Percentiles rank a stretch among this genome's conserved stretches.
Conservation (phyloP, 64 coral and sea anemone species). For the Catalaphyllia jardinei region DNA sequence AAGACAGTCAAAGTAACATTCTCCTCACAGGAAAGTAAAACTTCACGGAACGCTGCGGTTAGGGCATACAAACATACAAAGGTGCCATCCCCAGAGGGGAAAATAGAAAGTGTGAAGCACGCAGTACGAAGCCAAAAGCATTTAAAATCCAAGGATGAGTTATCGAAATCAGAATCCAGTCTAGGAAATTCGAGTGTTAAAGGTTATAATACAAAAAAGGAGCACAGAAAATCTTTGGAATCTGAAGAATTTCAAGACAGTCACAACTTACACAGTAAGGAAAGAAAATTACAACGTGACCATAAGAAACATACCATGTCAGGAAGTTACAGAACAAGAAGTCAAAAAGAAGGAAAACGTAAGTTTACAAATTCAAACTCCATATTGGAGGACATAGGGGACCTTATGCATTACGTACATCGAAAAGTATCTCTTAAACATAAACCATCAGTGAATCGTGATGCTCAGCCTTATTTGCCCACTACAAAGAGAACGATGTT, state of each 20-base stretch:
- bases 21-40: neutral
- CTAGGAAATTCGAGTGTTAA: neutral
- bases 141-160: neutral
- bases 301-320: neutral
- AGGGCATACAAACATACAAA: neutral
- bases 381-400: neutral
- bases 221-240: neutral
- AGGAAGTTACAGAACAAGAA: neutral
- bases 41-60: neutral
- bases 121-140: neutral
- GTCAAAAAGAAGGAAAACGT: neutral
- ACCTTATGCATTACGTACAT: conserved; percentile 31
- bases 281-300: neutral
- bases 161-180: neutral
- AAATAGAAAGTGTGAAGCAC: neutral
- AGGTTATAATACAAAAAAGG: neutral
- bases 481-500: neutral
- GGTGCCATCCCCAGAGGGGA: neutral
- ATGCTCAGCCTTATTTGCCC: neutral
- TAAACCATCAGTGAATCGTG: neutral
- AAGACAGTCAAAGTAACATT: neutral
- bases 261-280: neutral
- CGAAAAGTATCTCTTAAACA: neutral
- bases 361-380: neutral
- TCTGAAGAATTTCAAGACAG: neutral